Base-by-base conservation (phyloP, 1,140 invertebrate species). In the Brachionus sp. region DNA sequence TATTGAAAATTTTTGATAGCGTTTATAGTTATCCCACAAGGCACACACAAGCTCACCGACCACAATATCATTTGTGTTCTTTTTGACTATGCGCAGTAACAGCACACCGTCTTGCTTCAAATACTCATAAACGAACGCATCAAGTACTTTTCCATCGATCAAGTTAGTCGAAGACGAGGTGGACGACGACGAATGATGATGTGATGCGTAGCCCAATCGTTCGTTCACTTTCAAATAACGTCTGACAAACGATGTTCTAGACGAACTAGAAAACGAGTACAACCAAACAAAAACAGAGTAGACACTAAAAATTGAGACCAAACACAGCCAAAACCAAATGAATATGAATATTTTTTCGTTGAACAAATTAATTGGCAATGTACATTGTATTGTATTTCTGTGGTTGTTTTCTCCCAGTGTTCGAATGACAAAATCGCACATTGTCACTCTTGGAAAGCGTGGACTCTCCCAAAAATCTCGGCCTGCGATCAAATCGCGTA, bases 71-170 rank as follows among this genome's bases (percentile, higher is more conserved):
- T 90, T 90, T 75, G 90, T 89, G 85, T 91, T 90, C 84, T 90
- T 90, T 33, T 89, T 89, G 39, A 91, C 89, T 19, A 91, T 86
- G 42, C 90, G 85, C 19, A 91, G 86, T 9, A 90, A 87, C 84
- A 91, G 90, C 35, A 91, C 89, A n/a, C 90, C 90, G 85, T 91
- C 90, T 68, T 89, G 89, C 16, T 90, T 88, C n/a, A 91, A 86
- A 85, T 90, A 90, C 83, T 90, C 89, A 85, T 90, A 88, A n/a
- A 89, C 87, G 84, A 91, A 91, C 23, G 88, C 86, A 62, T 86
- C 87, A 9, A 88, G 84, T 53, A 86, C 86, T 57, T 88, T 83
- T 85, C 86, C 19, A 85, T 83, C 16, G 84, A 83, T 87, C 6
- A 62, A 42, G 7, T 19, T 82, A n/a, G 33, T 42, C 6, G 78